Evolutionary conservation across 2,888 invertebrate species (phyloP), one percentile per base, ranked within the genome.

Genomic region (Hypolimnas misippus): DNA sequence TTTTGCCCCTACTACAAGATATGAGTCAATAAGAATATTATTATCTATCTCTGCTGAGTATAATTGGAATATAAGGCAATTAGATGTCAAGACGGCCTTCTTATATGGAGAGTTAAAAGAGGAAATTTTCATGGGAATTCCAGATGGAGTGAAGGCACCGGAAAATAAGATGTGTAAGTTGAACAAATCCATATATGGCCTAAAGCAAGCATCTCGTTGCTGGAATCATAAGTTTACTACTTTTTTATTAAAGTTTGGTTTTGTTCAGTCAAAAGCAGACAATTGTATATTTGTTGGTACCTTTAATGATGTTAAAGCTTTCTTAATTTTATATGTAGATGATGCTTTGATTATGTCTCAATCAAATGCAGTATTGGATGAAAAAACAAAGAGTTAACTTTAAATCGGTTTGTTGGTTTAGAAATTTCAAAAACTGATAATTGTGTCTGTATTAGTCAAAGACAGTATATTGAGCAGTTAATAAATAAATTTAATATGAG

Each of bases 101-200:
- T 38, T 62, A 12, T 50, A 59, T 38, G 53, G 59, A 8, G 44
- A 55, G 14, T 17, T 64, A 16, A n/a, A 21, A n/a, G 57, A 62
- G 14, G 46, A 57, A 14, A 31, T 57, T 35, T 62, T 25, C 14
- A 35, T 64, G 55, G 42, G 52, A 16, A 19, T 38, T 10, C 52
- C 59, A 33, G 49, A 63, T 14, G 54, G 67, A 63, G 31, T 52
- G 46, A 29, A 52, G 53, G 5, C 44, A 35, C 35, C 35, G 10
- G 35, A 66, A 62, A 62, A 21, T 66, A 38, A n/a, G n/a, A n/a
- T n/a, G n/a, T 54, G 57, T 42, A 62, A 66, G 33, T 66, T 69
- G 14, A 66, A 58, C 58, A 35, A 35, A 12, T 35, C 35, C 10
- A 3, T 35, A 10, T 35, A 35, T 35, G 35, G 35, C 12, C 61